Base-by-base conservation (phyloP, 2,888 invertebrate species). In the Linnaemya tessellans region DNA sequence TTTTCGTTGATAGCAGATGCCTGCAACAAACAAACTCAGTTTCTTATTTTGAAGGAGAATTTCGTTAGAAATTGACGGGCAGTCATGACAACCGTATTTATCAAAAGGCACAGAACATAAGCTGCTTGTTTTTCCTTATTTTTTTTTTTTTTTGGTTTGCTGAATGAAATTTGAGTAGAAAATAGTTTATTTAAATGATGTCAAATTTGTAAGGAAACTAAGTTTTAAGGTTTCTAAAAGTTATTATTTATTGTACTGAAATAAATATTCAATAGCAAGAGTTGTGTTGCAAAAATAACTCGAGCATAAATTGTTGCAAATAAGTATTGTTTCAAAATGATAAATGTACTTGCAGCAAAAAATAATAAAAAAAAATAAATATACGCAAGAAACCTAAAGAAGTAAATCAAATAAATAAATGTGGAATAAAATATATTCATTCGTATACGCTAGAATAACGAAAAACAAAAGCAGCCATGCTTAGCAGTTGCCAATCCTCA, bases 171-270 rank as follows among this genome's bases (percentile, higher is more conserved):
- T 65, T 62, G 77, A 84, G n/a, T 30, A 64, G 8, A 41, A 30
- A 38, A 71, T 15, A 73, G 49, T 62, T 60, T 62, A 54, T 80
- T 84, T 78, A 84, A 81, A 81, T 84, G 73, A 78, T 81, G 64
- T 78, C 22, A 54, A 78, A 81, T 67, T 56, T 81, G 56, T 49
- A 46, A 38, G 30, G 54, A 58, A 49, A 38, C 35, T 25, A 58
- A 49, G 46, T 65, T 73, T 80, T 73, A 58, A 67, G 25, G 22
- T 74, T 51, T 41, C 60, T 60, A 41, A 73, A 58, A 49, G 51
- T 38, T 71, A 65, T 73, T 73, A 78, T 58, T 68, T 68, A 11
- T 78, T 68, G 35, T 60, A 13, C 8, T 22, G 58, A 75, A 75
- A 70, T 54, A 68, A 81, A 81, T 81, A 56, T 56, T 75, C 46